phyloP scores from a whole-genome alignment of 2,888 invertebrate genomes.

The Standfussiana lucernea region DNA sequence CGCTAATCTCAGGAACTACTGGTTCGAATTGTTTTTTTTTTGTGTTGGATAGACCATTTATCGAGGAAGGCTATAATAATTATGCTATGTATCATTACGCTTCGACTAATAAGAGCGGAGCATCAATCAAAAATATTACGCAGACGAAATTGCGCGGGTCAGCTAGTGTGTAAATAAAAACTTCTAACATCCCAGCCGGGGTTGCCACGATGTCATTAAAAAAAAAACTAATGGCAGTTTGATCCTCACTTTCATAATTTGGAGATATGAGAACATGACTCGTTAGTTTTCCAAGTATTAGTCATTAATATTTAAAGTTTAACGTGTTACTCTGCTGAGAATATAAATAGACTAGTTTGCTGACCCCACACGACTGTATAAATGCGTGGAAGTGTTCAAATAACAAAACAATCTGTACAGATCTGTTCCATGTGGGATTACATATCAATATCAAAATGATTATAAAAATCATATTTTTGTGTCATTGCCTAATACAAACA shows the following conservation, averaged over 20 bases:
- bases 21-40: too few relatives aligned
- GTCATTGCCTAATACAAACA: background rate
- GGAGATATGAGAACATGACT: constrained; percentile 16
- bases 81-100: too few relatives aligned
- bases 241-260: background rate
- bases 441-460: constrained; percentile 1
- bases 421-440: constrained; percentile 15
- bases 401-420: background rate
- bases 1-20: too few relatives aligned
- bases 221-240: background rate
- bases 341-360: constrained; percentile 46
- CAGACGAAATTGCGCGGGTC: too few relatives aligned
- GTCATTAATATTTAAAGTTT: constrained; percentile 19
- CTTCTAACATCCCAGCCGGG: background rate
- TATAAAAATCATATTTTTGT: constrained; percentile 6
- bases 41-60: too few relatives aligned
- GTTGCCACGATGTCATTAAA: background rate
- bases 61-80: too few relatives aligned
- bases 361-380: constrained; percentile 42
- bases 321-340: constrained; percentile 14
- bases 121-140: too few relatives aligned
- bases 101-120: too few relatives aligned
- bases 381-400: constrained; percentile 25
- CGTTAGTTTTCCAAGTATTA: constrained; percentile 12
- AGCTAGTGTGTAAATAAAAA: background rate